phyloP scores from a whole-genome alignment of 2,797 vertebrate genomes.

The Galagoides demidoff region DNA sequence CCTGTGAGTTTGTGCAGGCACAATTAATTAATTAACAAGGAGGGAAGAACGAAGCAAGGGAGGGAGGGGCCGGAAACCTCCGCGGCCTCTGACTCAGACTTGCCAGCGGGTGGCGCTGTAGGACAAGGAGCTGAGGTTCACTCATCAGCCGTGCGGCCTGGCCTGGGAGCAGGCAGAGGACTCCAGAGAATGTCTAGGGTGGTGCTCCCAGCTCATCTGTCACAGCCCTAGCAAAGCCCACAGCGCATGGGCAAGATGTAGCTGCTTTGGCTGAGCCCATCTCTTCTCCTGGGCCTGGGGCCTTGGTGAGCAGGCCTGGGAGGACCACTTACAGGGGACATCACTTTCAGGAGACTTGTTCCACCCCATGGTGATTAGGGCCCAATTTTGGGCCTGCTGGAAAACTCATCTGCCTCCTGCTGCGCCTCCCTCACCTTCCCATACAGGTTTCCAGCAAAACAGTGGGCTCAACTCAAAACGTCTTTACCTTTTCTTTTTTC shows the following conservation, averaged over 20 bases:
- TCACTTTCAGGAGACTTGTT: background rate
- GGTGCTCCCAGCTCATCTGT: background rate
- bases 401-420: background rate
- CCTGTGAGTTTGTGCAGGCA: background rate
- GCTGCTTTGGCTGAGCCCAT: background rate
- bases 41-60: background rate
- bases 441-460: background rate
- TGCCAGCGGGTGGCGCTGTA: conserved; percentile 87
- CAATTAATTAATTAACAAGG: conserved; percentile 53
- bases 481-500: background rate
- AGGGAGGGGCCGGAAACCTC: background rate
- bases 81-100: background rate
- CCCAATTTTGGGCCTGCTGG: background rate
- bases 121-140: conserved; percentile 82
- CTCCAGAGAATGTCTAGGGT: fast-evolving
- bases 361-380: fast-evolving
- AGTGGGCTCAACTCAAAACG: background rate
- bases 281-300: background rate
- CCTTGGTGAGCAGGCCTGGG: background rate
- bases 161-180: background rate
- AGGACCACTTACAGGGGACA: too few relatives aligned
- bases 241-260: fast-evolving
- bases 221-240: background rate
- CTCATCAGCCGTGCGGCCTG: fast-evolving
- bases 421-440: too few relatives aligned